Conservation (phyloP, 2,113 vertebrate genomes). For the Emydura subglobosa region DNA sequence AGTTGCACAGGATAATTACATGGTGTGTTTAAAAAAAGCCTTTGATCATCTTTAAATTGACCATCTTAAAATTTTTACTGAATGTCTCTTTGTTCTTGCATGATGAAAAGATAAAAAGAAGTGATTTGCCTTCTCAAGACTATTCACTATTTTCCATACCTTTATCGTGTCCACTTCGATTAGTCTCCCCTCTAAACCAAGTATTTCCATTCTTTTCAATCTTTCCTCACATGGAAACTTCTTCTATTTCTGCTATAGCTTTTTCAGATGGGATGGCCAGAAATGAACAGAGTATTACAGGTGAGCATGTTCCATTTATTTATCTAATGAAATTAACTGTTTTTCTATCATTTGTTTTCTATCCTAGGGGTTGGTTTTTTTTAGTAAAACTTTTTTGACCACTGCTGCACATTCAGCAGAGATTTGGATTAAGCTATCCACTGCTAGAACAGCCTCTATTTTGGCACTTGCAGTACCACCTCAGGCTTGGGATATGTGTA, state of each 20-base stretch:
- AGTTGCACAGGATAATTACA: not conserved
- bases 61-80: not conserved
- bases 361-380: not conserved
- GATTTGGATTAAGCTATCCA: not conserved
- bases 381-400: not conserved
- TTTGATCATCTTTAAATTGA: not conserved
- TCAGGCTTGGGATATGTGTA: not conserved
- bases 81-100: not conserved
- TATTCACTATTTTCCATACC: not conserved
- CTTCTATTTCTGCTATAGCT: not conserved
- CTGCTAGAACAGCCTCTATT: not conserved
- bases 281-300: not conserved
- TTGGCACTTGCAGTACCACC: not conserved
- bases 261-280: too few species aligned
- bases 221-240: not conserved
- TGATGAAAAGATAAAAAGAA: not conserved
- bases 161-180: not conserved
- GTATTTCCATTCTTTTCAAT: not conserved
- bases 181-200: not conserved
- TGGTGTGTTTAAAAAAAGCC: not conserved
- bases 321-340: not conserved
- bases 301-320: not conserved
- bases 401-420: not conserved
- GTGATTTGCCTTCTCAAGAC: not conserved
- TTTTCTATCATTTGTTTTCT: not conserved